phyloP scores from a whole-genome alignment of 1,140 invertebrate species.

The Papilio glaucus region DNA sequence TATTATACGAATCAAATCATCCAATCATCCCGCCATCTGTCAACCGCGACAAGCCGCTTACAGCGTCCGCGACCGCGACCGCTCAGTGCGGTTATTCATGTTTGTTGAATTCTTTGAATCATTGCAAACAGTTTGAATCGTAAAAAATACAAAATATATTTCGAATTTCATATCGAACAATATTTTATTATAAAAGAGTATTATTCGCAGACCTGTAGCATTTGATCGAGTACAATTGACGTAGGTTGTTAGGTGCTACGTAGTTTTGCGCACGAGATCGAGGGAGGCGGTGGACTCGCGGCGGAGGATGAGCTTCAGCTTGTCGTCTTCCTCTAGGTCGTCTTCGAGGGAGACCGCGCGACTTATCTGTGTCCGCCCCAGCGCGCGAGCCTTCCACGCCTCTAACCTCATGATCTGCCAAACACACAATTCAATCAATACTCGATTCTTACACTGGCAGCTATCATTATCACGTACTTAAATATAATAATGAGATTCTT shows the following conservation, averaged over 20 bases:
- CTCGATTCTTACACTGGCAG: background rate
- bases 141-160: background rate
- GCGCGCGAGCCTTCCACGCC: constrained; percentile 82
- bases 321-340: constrained; percentile 73
- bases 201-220: background rate
- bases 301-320: constrained; percentile 64
- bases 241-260: constrained; percentile 50
- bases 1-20: background rate
- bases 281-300: constrained; percentile 68
- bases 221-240: constrained; percentile 1
- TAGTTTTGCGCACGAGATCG: constrained; percentile 54
- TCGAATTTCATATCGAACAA: background rate
- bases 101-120: no score
- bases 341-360: constrained; percentile 68
- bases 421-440: background rate
- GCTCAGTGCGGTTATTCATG: no score
- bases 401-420: constrained; percentile 87
- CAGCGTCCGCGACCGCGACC: no score
- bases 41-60: no score
- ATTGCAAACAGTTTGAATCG: no score
- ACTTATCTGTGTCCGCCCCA: constrained; percentile 58
- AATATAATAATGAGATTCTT: background rate
- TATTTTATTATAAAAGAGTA: background rate
- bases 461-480: constrained; percentile 2
- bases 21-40: no score